Evolutionary conservation across 2,797 vertebrate genomes (phyloP).

Genomic region (Aldrovandia affinis): DNA sequence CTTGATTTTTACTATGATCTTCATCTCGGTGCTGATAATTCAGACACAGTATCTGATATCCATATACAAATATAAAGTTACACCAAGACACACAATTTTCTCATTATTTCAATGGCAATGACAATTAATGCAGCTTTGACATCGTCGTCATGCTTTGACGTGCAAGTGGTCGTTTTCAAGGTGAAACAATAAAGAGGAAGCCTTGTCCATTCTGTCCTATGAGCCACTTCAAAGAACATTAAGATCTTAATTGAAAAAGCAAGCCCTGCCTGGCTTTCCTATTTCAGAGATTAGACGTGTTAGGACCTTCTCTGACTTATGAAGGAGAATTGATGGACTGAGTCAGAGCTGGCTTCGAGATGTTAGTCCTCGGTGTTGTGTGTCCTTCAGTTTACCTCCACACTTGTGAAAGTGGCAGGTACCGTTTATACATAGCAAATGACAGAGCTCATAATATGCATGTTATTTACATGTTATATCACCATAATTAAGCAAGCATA

Average conservation of each 20-base stretch:
- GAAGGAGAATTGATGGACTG: background rate
- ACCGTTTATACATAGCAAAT: no score
- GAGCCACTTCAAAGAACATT: slow-evolving; percentile 4
- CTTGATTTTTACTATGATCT: no score
- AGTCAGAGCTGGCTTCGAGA: background rate
- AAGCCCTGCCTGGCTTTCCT: background rate
- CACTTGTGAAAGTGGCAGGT: background rate
- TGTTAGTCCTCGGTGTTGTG: background rate
- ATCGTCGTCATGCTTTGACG: no score
- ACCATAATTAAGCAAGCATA: no score
- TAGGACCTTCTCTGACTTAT: background rate
- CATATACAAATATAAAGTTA: background rate
- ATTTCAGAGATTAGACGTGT: slow-evolving; percentile 4
- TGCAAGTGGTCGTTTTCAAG: background rate
- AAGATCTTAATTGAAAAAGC: slow-evolving; percentile 14
- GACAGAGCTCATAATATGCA: no score
- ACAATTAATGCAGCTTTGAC: background rate
- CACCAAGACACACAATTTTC: background rate
- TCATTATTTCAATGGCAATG: background rate
- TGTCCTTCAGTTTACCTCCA: background rate
- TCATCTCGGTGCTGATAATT: background rate
- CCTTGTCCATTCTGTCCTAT: background rate
- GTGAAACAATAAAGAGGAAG: background rate
- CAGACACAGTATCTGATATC: background rate
- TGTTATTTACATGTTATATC: no score